These are phyloP conservation scores for Myiagra hebetior DNA, from an alignment of 2,113 vertebrate species.

Conservation along the genomic window DNA sequence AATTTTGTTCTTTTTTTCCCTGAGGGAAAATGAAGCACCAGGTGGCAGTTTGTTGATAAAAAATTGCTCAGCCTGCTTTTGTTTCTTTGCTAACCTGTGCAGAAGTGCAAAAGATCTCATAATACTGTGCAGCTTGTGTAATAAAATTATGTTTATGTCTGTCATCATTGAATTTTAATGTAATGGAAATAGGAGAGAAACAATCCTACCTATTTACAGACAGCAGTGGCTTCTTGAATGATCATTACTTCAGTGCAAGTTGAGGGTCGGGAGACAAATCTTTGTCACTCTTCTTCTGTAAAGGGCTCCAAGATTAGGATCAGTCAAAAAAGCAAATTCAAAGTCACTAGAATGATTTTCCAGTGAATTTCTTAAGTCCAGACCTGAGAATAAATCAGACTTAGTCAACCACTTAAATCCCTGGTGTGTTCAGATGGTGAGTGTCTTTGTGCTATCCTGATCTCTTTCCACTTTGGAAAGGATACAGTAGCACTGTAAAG, in stretches of 20 bases:
- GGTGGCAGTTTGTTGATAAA: not conserved
- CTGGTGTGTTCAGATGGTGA: not conserved
- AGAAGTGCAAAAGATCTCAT: not conserved
- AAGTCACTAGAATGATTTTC: not conserved
- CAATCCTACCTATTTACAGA: not conserved
- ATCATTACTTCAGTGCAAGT: not conserved
- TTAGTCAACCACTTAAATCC: not conserved
- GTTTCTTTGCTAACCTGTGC: not conserved
- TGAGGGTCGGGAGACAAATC: not conserved
- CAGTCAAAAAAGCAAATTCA: not conserved
- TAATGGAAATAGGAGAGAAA: not conserved
- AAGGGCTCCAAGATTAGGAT: not conserved
- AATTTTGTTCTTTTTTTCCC: rapidly evolving
- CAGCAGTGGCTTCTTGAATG: not conserved
- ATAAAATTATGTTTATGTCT: not conserved
- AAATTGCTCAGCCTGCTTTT: not conserved
- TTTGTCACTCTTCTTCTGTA: not conserved
- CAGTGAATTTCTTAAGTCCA: not conserved
- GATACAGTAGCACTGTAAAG: not conserved
- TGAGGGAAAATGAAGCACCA: not conserved
- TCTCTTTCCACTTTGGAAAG: not conserved
- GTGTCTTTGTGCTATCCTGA: not conserved
- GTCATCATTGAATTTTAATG: not conserved
- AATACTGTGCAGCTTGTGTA: not conserved
- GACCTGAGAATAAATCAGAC: not conserved